Evolutionary conservation across 2,113 vertebrate genomes (phyloP).

Genomic region (Setophaga kirtlandii): DNA sequence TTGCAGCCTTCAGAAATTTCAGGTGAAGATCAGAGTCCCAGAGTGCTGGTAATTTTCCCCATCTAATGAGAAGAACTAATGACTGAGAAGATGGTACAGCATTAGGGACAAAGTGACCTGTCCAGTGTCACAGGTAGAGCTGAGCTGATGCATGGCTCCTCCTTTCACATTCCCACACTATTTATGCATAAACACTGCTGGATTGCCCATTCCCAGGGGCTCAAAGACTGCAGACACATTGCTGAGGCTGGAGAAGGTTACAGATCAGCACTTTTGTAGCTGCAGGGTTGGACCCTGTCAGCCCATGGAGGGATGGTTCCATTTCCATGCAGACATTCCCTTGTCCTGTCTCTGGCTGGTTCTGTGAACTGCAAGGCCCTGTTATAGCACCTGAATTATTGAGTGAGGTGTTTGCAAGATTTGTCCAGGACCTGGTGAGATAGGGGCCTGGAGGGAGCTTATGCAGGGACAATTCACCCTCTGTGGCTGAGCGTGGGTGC

Average conservation of each 20-base stretch:
- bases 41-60: not conserved
- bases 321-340: not conserved
- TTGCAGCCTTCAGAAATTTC: not conserved
- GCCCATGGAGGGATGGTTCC: not conserved
- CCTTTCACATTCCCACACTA: not conserved
- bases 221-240: not conserved
- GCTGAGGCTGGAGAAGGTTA: not conserved
- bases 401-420: not conserved
- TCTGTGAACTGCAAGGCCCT: not conserved
- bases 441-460: not conserved
- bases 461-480: not conserved
- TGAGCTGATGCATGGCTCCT: not conserved
- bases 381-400: not conserved
- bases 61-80: not conserved
- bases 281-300: not conserved
- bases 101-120: not conserved
- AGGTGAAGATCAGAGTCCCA: not conserved
- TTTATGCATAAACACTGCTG: not conserved
- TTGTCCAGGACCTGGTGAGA: not conserved
- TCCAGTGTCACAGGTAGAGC: not conserved
- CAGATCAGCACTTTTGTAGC: not conserved
- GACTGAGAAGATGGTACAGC: not conserved
- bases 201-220: not conserved
- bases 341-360: not conserved
- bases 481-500: rapidly evolving